Evolutionary conservation across 2,797 vertebrate genomes (phyloP), one percentile per base, ranked within the genome.

Genomic region (Sparidentex hasta): DNA sequence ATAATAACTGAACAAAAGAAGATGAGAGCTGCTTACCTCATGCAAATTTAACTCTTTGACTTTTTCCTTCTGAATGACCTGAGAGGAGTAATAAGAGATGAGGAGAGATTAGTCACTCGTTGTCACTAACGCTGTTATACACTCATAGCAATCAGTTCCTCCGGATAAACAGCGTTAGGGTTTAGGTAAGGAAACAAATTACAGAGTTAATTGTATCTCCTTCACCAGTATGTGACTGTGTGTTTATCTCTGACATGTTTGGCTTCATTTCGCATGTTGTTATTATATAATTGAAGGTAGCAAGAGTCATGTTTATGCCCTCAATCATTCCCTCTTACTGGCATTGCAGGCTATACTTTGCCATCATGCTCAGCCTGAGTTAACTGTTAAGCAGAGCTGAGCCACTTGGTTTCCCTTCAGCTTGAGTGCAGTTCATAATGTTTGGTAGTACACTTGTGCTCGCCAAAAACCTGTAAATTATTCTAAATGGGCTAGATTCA

Each of bases 41-140:
- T 99, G 98, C 65, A 99, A 94, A 91, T 99, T 99, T 93, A 99
- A 93, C 88, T 99, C 98, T 96, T 99, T 99, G 88, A 99, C 98
- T 89, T 99, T 99, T 90, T 99, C 98, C 94, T 99, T 99, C 90
- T 99, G 97, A 93, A 99, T 99, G 78, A 99, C 98, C 98, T 99
- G 90, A 38, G 93, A 94, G 61, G 87, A 80, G 69, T 46, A 92
- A 85, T 88, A 21, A 77, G n/a, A 87, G 38, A 88, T 47, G 16
- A 74, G 41, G 2, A 72, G 11, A 38, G 38, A 78, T 73, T 47
- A 85, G 64, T 80, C 59, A 80, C 16, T 27, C 11, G 29, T 41
- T 55, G 43, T 65, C 11, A 64, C 0, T 3, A 61, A 56, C 13
- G 27, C 3, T 48, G 25, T 33, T 41, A 25, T 8, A 29, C 0